Percentiles rank a stretch among this genome's conserved stretches.
Conservation (phyloP, 2,888 invertebrate genomes). For the Yponomeuta plumbellus region DNA sequence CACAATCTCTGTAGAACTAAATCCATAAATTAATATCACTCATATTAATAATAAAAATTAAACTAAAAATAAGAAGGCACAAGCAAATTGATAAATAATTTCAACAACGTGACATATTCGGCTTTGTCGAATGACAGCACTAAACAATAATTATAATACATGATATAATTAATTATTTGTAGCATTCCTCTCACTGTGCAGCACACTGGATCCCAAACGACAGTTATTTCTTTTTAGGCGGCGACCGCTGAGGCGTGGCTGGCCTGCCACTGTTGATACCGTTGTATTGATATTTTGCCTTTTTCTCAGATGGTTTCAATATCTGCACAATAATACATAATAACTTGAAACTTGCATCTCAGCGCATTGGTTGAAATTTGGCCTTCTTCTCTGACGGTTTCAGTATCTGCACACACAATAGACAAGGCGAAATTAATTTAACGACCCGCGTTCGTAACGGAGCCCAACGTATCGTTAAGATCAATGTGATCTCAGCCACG, state of each 20-base stretch:
- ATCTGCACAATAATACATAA: conserved; percentile 80
- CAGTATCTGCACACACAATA: conserved; percentile 22
- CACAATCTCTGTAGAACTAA: conserved; percentile 58
- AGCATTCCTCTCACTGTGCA: conserved; percentile 73
- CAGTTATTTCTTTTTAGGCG: conserved; percentile 84
- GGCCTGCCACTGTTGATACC: conserved; percentile 91
- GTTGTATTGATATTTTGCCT: conserved; percentile 98
- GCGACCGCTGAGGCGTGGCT: conserved; percentile 88
- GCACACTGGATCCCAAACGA: conserved; percentile 66
- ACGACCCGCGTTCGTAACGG: neutral
- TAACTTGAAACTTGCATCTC: neutral
- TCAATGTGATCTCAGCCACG: neutral
- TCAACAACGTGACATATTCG: conserved; percentile 60
- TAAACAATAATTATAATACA: conserved; percentile 67
- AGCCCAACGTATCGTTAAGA: neutral
- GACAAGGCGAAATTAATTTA: neutral
- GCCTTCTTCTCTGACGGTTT: conserved; percentile 23
- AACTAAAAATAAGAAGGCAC: conserved; percentile 73
- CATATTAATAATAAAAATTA: conserved; percentile 52
- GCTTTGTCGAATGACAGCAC: conserved; percentile 61
- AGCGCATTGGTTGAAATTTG: conserved; percentile 3
- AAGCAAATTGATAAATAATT: conserved; percentile 72
- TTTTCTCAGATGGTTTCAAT: conserved; percentile 99
- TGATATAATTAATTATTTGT: conserved; percentile 73
- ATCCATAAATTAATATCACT: conserved; percentile 73